phyloP scores from a whole-genome alignment of 2,797 vertebrate species.

The Pachyuromys duprasi region DNA sequence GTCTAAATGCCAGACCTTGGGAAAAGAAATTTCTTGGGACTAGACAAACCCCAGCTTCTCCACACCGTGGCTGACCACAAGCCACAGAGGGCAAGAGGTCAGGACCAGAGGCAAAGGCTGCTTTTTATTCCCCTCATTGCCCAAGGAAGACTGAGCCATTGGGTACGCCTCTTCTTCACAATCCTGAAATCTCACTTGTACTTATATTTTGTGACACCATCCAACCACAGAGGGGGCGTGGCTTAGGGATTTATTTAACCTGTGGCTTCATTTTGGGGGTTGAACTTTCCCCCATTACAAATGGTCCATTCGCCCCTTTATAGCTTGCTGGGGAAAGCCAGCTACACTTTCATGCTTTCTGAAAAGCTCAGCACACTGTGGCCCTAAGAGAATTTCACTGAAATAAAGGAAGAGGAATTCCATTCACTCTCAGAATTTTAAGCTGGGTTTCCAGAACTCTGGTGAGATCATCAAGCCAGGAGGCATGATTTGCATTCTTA shows the following conservation, averaged over 20 bases:
- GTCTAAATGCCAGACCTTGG: neutral
- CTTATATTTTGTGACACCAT: neutral
- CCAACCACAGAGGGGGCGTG: neutral
- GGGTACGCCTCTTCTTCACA: accelerated
- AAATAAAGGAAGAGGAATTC: constrained; percentile 42
- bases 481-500: constrained; percentile 56
- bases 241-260: neutral
- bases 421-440: constrained; percentile 55
- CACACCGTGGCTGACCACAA: neutral
- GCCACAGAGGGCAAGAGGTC: neutral
- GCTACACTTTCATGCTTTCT: constrained; percentile 20
- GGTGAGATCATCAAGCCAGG: constrained; percentile 45
- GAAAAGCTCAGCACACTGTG: neutral
- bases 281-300: neutral
- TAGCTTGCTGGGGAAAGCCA: neutral
- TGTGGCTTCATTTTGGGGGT: neutral
- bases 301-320: neutral
- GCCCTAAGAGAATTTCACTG: neutral
- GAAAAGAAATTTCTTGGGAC: neutral
- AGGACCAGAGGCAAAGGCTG: neutral
- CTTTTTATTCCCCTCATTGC: neutral
- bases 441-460: constrained; percentile 42
- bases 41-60: neutral
- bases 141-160: accelerated
- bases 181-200: neutral